phyloP scores from a whole-genome alignment of 2,797 vertebrate genomes.

The Holocentrus rufus region DNA sequence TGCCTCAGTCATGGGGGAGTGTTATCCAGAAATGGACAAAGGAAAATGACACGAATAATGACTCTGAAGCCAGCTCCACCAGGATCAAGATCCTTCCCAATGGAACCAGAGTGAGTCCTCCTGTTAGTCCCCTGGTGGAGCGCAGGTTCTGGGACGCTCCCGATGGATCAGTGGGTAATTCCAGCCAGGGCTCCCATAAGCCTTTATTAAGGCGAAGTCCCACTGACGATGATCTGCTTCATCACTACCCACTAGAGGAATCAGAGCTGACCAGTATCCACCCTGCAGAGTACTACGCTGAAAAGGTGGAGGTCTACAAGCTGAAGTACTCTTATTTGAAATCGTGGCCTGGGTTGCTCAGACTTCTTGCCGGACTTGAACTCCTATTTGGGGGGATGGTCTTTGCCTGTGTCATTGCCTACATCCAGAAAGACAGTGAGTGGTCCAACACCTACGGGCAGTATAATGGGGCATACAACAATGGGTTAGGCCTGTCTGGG shows the following conservation, averaged over 20 bases:
- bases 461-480: slow-evolving; percentile 69
- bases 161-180: slow-evolving; percentile 39
- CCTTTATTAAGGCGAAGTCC: slow-evolving; percentile 54
- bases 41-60: slow-evolving; percentile 19
- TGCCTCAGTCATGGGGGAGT: slow-evolving; percentile 74
- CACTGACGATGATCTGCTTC: slow-evolving; percentile 25
- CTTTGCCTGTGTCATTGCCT: slow-evolving; percentile 82
- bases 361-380: slow-evolving; percentile 81
- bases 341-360: slow-evolving; percentile 83
- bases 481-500: slow-evolving; percentile 65
- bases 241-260: slow-evolving; percentile 55
- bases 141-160: slow-evolving; percentile 39
- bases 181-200: slow-evolving; percentile 59
- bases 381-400: slow-evolving; percentile 85
- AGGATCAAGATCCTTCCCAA: slow-evolving; percentile 72
- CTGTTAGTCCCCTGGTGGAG: slow-evolving; percentile 74
- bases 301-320: slow-evolving; percentile 79
- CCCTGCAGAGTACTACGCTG: slow-evolving; percentile 78
- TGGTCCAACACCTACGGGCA: slow-evolving; percentile 80
- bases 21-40: slow-evolving; percentile 56
- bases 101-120: slow-evolving; percentile 77
- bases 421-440: slow-evolving; percentile 85
- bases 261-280: slow-evolving; percentile 74
- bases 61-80: slow-evolving; percentile 45
- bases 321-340: slow-evolving; percentile 82